These are phyloP conservation scores for Periparus ater DNA, from an alignment of 2,797 vertebrate genomes.

Conservation along the genomic window DNA sequence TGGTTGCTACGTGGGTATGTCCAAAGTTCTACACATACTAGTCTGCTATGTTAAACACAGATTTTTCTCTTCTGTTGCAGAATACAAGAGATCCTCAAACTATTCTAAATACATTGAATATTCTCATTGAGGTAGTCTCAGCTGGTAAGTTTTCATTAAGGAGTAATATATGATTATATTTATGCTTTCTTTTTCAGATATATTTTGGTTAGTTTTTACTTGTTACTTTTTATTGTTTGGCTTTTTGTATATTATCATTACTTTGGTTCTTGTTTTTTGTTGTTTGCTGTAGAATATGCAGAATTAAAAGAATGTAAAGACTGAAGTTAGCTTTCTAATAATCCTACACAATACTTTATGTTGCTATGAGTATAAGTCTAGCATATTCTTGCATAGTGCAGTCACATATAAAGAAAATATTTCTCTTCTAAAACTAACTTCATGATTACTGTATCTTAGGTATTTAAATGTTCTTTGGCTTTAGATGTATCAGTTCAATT, in stretches of 20 bases:
- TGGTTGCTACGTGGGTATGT: neutral
- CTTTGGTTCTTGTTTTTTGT: neutral
- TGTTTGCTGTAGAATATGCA: neutral
- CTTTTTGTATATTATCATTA: neutral
- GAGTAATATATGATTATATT: neutral
- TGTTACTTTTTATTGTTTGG: neutral
- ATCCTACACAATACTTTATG: neutral
- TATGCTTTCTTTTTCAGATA: neutral
- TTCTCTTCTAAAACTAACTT: neutral
- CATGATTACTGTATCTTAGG: neutral
- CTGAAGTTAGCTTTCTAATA: neutral
- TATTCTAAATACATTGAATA: conserved; percentile 89
- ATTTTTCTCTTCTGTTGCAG: conserved; percentile 76
- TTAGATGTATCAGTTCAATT: neutral
- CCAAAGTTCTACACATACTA: neutral
- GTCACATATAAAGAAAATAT: neutral
- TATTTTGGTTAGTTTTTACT: neutral
- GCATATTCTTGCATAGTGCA: neutral
- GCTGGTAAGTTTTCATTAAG: conserved; percentile 81
- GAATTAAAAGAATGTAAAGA: neutral
- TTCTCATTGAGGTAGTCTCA: conserved; percentile 92
- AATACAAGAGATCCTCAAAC: conserved; percentile 89
- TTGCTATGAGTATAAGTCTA: neutral
- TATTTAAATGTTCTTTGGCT: neutral
- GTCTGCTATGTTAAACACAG: neutral